Conservation (phyloP, 2,113 vertebrate species). For the Poecile atricapillus region DNA sequence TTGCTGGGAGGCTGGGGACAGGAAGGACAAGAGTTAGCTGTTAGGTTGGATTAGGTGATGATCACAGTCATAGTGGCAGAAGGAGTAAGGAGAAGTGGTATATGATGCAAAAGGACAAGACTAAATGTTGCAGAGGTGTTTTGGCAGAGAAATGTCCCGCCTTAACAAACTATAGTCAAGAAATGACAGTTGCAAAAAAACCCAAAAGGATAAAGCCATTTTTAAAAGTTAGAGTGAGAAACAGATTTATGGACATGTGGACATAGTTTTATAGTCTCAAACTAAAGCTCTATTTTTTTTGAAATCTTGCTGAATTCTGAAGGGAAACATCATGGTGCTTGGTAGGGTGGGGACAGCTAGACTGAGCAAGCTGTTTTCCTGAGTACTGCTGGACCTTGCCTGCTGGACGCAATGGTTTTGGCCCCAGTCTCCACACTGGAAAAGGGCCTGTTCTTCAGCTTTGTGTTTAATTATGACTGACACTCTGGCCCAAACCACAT, state of each 20-base stretch:
- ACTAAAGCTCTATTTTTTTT: background rate
- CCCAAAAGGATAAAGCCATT: background rate
- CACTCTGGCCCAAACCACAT: background rate
- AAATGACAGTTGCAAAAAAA: background rate
- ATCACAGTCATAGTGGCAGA: background rate
- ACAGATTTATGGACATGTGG: background rate
- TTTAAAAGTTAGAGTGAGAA: background rate
- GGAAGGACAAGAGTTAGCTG: background rate
- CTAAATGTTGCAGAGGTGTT: background rate
- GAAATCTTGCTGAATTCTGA: background rate
- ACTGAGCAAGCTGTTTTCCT: background rate
- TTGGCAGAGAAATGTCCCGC: background rate
- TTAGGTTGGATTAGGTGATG: background rate
- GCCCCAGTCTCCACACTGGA: background rate
- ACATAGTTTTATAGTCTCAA: background rate
- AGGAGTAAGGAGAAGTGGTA: background rate
- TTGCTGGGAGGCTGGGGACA: background rate
- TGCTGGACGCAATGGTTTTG: background rate
- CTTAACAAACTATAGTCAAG: background rate
- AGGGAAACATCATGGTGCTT: background rate
- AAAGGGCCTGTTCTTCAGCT: background rate
- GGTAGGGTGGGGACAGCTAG: background rate
- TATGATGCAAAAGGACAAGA: background rate
- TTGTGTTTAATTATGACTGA: background rate
- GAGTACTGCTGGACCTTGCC: background rate